Conservation (phyloP, 2,113 vertebrate genomes). For the Lota lota region DNA sequence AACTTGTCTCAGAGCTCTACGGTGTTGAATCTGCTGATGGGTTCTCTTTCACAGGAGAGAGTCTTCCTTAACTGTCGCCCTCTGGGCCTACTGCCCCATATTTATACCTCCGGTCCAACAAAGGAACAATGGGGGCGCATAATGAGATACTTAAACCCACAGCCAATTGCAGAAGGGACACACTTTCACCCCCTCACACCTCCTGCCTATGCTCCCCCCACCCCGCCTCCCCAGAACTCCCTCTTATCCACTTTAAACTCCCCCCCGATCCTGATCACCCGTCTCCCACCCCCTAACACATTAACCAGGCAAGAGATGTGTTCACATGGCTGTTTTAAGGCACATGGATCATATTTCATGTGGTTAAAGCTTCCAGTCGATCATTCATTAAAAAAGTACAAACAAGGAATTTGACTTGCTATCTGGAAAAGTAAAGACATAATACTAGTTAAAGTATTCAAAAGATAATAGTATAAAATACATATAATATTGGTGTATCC, state of each 20-base stretch:
- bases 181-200: constrained; percentile 60
- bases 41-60: constrained; percentile 36
- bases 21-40: constrained; percentile 20
- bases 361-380: constrained; percentile 9
- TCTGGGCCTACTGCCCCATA: constrained; percentile 54
- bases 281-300: constrained; percentile 33
- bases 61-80: constrained; percentile 53
- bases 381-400: background rate
- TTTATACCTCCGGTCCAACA: constrained; percentile 76
- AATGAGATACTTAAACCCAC: constrained; percentile 75
- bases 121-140: constrained; percentile 79
- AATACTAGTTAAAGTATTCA: too few relatives aligned
- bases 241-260: constrained; percentile 52
- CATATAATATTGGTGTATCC: too few relatives aligned
- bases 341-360: constrained; percentile 11
- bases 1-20: constrained; percentile 22
- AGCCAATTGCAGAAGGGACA: constrained; percentile 77
- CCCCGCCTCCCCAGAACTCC: constrained; percentile 50
- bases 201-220: constrained; percentile 35
- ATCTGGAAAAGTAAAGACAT: too few relatives aligned
- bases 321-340: constrained; percentile 49
- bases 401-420: background rate
- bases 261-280: constrained; percentile 26
- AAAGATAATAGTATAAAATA: too few relatives aligned
- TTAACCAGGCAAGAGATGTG: constrained; percentile 48